phyloP scores from a whole-genome alignment of 2,797 vertebrate genomes.

The Amblyopsis hoosieri region DNA sequence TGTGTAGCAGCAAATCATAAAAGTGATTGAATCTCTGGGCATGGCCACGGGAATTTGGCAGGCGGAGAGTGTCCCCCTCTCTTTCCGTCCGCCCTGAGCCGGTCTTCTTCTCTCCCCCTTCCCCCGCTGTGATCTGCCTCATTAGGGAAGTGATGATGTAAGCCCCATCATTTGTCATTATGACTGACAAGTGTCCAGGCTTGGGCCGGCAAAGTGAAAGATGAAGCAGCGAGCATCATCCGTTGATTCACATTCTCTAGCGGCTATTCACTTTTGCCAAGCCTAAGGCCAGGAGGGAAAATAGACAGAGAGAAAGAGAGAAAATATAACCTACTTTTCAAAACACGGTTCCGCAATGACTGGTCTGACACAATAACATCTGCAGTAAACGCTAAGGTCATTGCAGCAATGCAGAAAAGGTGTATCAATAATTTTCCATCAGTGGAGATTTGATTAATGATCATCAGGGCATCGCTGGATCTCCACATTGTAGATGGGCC shows the following conservation, averaged over 20 bases:
- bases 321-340: background rate
- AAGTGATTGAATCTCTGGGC: slow-evolving; percentile 47
- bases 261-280: background rate
- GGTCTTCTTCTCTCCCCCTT: slow-evolving; percentile 37
- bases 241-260: slow-evolving; percentile 11
- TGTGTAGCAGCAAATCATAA: slow-evolving; percentile 16
- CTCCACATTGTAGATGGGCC: slow-evolving; percentile 24
- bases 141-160: slow-evolving; percentile 76
- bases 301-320: background rate
- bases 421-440: background rate
- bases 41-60: slow-evolving; percentile 51
- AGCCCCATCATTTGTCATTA: slow-evolving; percentile 70
- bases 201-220: slow-evolving; percentile 43
- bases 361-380: no score
- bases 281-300: background rate
- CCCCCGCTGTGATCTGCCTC: slow-evolving; percentile 68
- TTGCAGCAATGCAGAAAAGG: background rate
- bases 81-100: slow-evolving; percentile 42
- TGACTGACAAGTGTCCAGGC: slow-evolving; percentile 69
- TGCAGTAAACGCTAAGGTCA: background rate
- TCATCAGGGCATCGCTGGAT: slow-evolving; percentile 24
- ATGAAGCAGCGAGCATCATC: slow-evolving; percentile 15
- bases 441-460: slow-evolving; percentile 8
- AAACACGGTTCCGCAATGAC: no score
- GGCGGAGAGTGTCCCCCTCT: slow-evolving; percentile 27